Conservation (phyloP, 2,113 vertebrate species). For the Chaetodon auriga region DNA sequence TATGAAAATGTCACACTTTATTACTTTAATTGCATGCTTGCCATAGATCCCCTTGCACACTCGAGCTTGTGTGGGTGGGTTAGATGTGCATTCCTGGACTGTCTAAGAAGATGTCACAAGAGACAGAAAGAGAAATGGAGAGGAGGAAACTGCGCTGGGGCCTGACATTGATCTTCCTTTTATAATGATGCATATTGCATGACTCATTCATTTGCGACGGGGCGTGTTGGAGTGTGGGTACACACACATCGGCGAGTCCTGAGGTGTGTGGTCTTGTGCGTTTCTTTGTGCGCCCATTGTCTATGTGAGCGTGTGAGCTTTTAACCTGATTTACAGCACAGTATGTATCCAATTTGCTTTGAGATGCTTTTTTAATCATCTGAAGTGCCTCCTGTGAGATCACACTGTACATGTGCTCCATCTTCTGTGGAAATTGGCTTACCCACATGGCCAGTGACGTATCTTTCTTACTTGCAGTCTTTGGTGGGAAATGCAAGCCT, state of each 20-base stretch:
- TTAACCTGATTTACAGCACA: slow-evolving; percentile 15
- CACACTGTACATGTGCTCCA: not conserved
- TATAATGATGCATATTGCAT: slow-evolving; percentile 2
- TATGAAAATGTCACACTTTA: slow-evolving; percentile 28
- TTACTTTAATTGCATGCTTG: slow-evolving; percentile 38
- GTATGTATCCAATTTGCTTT: slow-evolving; percentile 8
- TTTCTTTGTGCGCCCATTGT: not conserved
- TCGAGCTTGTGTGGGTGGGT: slow-evolving; percentile 1
- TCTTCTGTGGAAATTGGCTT: slow-evolving; percentile 19
- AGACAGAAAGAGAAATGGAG: slow-evolving; percentile 19
- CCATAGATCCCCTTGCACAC: not conserved
- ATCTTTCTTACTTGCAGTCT: not conserved
- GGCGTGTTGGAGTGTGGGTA: not conserved
- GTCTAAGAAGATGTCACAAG: slow-evolving; percentile 47
- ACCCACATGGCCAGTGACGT: not conserved
- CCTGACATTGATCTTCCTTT: slow-evolving; percentile 50
- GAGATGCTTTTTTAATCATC: slow-evolving; percentile 27
- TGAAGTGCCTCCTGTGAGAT: slow-evolving; percentile 30
- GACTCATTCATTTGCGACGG: slow-evolving; percentile 44
- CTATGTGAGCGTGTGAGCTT: not conserved
- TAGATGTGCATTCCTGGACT: slow-evolving; percentile 10
- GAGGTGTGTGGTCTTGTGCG: not conserved
- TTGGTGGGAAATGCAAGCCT: not conserved
- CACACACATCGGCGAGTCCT: not conserved
- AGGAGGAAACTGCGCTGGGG: not conserved